Evolutionary conservation across 2,888 invertebrate genomes (phyloP).

Genomic region (Exephanes ischioxanthus): DNA sequence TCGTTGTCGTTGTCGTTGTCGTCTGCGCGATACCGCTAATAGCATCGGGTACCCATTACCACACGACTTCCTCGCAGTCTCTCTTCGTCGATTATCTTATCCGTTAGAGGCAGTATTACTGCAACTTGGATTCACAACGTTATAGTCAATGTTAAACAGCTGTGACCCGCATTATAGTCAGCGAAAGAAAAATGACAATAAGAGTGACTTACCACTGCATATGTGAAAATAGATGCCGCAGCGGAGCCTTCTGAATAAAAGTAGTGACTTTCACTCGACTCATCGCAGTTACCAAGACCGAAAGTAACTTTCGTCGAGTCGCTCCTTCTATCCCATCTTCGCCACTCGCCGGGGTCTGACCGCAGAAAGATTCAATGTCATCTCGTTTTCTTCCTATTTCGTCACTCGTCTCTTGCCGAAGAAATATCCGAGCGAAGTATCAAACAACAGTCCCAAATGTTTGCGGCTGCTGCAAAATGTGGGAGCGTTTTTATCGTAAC

Average conservation of each 20-base stretch:
- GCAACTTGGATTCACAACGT: neutral
- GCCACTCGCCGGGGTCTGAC: neutral
- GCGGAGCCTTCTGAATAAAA: conserved; percentile 42
- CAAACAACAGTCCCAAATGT: neutral
- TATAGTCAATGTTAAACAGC: neutral
- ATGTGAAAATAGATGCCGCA: conserved; percentile 37
- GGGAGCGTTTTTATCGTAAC: neutral
- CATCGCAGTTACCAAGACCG: conserved; percentile 65
- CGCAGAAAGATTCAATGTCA: conserved; percentile 20
- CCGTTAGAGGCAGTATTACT: neutral
- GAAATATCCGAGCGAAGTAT: neutral
- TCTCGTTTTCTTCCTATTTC: conserved; percentile 53
- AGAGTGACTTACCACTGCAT: conserved; percentile 1
- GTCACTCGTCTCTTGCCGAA: neutral
- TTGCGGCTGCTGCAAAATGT: neutral
- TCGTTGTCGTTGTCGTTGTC: neutral
- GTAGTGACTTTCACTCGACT: conserved; percentile 58
- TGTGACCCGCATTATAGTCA: neutral
- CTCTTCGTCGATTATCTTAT: conserved; percentile 6
- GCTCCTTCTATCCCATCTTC: neutral
- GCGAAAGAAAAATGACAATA: neutral
- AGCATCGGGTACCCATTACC: conserved; percentile 26
- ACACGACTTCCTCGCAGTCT: neutral
- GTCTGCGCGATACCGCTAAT: conserved; percentile 38
- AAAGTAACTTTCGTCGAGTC: conserved; percentile 60